Evolutionary conservation across 2,888 invertebrate genomes (phyloP), one percentile per base, ranked within the genome.

Genomic region (Malachius bipustulatus): DNA sequence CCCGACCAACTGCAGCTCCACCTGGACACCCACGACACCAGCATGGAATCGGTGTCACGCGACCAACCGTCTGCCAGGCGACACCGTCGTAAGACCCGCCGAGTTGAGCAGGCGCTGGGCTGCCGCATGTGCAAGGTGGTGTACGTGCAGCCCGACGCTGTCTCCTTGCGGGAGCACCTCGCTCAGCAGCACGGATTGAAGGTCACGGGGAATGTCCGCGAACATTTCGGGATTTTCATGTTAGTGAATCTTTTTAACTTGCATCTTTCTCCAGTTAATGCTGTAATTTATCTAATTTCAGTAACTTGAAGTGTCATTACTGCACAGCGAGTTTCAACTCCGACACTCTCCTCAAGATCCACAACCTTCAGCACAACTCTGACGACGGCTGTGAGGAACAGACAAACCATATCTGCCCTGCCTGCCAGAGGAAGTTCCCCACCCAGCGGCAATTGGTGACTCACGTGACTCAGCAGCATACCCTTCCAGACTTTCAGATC

Each of bases 1-100:
- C 70, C 70, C 0, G 64, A 67, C 36, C 68, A 69, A 27, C 59
- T 77, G 15, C 73, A 75, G 51, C 65, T 66, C 35, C 77, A 78
- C 58, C 58, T 75, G 26, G 67, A 70, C 44, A 47, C 63, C n/a
- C 69, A 71, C 43, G 66, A 70, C 43, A 52, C 48, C 27, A 51
- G 49, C 34, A 46, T 42, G 38, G n/a, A n/a, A n/a, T n/a, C n/a
- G n/a, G n/a, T n/a, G n/a, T n/a, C n/a, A n/a, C n/a, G n/a, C n/a
- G n/a, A n/a, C n/a, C n/a, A n/a, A n/a, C n/a, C n/a, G n/a, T n/a
- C n/a, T n/a, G n/a, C n/a, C n/a, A n/a, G n/a, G n/a, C n/a, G n/a
- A n/a, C n/a, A n/a, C n/a, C n/a, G n/a, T n/a, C n/a, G n/a, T n/a
- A n/a, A n/a, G n/a, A n/a, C n/a, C n/a, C n/a, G n/a, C n/a, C n/a